Percentiles rank a stretch among this genome's conserved stretches.
phyloP scores from a whole-genome alignment of 2,113 vertebrate genomes.

The Dipodomys stephensi region DNA sequence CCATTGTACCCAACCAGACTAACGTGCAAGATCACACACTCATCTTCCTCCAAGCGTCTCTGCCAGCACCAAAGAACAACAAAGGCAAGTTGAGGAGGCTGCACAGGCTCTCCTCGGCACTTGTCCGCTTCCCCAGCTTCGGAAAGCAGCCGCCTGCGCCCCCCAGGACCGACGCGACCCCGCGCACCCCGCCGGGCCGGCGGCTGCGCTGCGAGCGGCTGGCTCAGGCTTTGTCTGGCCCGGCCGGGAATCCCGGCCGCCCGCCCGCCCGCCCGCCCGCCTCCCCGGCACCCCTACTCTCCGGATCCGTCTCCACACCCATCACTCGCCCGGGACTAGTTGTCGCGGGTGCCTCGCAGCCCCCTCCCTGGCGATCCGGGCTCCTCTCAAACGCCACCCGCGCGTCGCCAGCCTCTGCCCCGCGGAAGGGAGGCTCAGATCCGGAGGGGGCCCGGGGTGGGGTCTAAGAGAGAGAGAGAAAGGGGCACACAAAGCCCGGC shows the following conservation, averaged over 20 bases:
- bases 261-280: background rate
- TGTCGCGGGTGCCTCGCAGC: constrained; percentile 35
- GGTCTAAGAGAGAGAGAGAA: constrained; percentile 47
- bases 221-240: constrained; percentile 76
- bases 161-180: background rate
- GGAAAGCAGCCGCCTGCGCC: background rate
- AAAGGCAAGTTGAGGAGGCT: constrained; percentile 79
- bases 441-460: constrained; percentile 65
- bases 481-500: constrained; percentile 73
- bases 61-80: constrained; percentile 75
- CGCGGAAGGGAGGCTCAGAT: background rate
- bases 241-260: background rate
- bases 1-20: constrained; percentile 70
- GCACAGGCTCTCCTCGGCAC: constrained; percentile 66
- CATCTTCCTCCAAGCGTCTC: constrained; percentile 66
- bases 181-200: background rate
- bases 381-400: constrained; percentile 13
- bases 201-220: background rate
- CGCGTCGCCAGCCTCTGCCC: background rate
- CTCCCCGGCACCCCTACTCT: constrained; percentile 48
- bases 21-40: constrained; percentile 71
- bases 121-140: constrained; percentile 29
- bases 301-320: constrained; percentile 69
- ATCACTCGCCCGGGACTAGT: constrained; percentile 46
- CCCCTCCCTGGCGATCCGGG: background rate